Evolutionary conservation across 2,888 invertebrate species (phyloP).

Genomic region (Chrysina gloriosa): DNA sequence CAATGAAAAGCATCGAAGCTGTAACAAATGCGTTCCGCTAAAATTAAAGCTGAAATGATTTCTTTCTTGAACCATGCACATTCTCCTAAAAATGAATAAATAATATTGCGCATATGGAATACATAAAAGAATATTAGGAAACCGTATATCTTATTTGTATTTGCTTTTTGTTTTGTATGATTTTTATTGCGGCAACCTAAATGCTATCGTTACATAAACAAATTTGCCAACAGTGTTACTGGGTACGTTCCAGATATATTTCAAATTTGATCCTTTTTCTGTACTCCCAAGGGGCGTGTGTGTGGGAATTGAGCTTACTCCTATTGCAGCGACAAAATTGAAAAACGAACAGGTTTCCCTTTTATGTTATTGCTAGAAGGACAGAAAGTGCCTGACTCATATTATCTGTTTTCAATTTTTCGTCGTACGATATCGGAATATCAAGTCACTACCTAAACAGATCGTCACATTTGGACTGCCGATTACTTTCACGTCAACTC

Average conservation of each 20-base stretch:
- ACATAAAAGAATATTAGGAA: not conserved
- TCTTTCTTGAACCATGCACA: too few species aligned
- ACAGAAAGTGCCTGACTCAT: slow-evolving; percentile 16
- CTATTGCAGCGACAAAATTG: slow-evolving; percentile 47
- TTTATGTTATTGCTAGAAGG: slow-evolving; percentile 14
- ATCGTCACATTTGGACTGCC: not conserved
- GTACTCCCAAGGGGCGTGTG: slow-evolving; percentile 48
- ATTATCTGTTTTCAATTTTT: slow-evolving; percentile 32
- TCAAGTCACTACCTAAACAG: slow-evolving; percentile 13
- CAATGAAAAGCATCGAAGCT: too few species aligned
- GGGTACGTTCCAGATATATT: slow-evolving; percentile 46
- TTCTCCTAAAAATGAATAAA: too few species aligned
- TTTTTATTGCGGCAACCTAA: slow-evolving; percentile 16
- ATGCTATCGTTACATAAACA: slow-evolving; percentile 43
- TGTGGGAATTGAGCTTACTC: slow-evolving; percentile 49
- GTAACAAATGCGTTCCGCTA: too few species aligned
- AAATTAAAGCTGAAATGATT: too few species aligned
- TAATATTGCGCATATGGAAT: not conserved
- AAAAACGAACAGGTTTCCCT: slow-evolving; percentile 42
- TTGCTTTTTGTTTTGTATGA: not conserved
- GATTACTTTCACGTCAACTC: too few species aligned
- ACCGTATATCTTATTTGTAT: slow-evolving; percentile 1
- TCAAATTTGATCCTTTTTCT: slow-evolving; percentile 51
- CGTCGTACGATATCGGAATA: slow-evolving; percentile 28
- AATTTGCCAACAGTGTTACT: slow-evolving; percentile 46